Evolutionary conservation across 2,113 vertebrate species (phyloP).

Genomic region (Rafetus swinhoei): DNA sequence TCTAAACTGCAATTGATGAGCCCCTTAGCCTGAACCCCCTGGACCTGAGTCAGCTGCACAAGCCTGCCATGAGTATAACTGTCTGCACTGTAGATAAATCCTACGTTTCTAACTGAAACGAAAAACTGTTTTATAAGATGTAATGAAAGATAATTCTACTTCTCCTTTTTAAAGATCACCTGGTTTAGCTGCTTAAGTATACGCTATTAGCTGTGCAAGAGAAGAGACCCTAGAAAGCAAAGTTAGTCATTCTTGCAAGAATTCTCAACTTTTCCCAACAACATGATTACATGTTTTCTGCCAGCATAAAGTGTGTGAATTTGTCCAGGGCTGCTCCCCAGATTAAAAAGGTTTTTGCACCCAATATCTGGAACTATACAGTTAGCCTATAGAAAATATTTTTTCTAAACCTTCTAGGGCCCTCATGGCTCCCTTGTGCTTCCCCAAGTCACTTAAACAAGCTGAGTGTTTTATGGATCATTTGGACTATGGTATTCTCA

Average conservation of each 20-base stretch:
- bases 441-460: not conserved
- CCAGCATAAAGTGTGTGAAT: not conserved
- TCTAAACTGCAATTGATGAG: no score
- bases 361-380: not conserved
- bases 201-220: conserved; percentile 3
- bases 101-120: conserved; percentile 15
- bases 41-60: no score
- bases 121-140: conserved; percentile 46
- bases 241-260: conserved; percentile 2
- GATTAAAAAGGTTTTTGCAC: not conserved
- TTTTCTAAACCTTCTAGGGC: not conserved
- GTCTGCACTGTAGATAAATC: no score
- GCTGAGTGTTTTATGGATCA: not conserved
- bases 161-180: conserved; percentile 45
- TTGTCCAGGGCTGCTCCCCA: not conserved
- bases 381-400: not conserved
- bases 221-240: conserved; percentile 7
- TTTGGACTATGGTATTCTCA: not conserved
- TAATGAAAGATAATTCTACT: conserved; percentile 50
- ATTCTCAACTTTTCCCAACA: not conserved
- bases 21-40: no score
- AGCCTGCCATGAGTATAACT: no score
- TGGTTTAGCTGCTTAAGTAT: conserved; percentile 20
- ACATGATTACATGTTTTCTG: not conserved
- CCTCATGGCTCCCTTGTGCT: not conserved